Conservation (phyloP, 2,113 vertebrate species). For the Cranoglanis bouderius region DNA sequence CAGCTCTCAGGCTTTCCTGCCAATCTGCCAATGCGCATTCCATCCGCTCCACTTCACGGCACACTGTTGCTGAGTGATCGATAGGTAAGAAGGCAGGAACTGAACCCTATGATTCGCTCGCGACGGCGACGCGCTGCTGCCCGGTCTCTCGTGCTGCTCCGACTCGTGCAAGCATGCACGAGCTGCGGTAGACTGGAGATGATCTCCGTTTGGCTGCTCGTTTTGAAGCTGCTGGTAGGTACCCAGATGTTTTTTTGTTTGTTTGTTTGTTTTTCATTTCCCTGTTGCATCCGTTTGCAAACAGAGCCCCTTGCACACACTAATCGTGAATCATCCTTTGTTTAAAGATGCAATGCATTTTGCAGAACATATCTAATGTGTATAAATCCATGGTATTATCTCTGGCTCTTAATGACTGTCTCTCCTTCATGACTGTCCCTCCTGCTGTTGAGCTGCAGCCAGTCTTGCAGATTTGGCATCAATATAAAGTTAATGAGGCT, state of each 20-base stretch:
- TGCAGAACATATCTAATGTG: too few relatives aligned
- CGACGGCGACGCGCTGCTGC: slow-evolving; percentile 52
- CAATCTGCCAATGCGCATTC: slow-evolving; percentile 44
- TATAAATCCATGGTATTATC: background rate
- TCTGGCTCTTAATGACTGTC: background rate
- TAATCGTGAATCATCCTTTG: background rate
- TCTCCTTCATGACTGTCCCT: background rate
- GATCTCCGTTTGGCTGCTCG: slow-evolving; percentile 63
- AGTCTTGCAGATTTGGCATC: background rate
- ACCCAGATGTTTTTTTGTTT: slow-evolving; percentile 7
- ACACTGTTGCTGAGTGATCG: slow-evolving; percentile 43
- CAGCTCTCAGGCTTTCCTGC: background rate
- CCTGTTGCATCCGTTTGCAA: slow-evolving; percentile 39
- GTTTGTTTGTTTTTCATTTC: background rate
- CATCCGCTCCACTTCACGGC: slow-evolving; percentile 45
- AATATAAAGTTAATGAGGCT: background rate
- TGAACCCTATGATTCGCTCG: slow-evolving; percentile 60
- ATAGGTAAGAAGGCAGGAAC: slow-evolving; percentile 41
- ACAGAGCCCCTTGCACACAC: background rate
- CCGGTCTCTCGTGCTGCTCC: slow-evolving; percentile 52
- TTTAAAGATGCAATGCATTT: background rate
- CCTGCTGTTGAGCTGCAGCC: background rate
- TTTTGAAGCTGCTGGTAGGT: slow-evolving; percentile 63
- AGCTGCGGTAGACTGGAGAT: slow-evolving; percentile 57
- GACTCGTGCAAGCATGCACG: slow-evolving; percentile 50